phyloP scores from a whole-genome alignment of 2,797 vertebrate genomes.

The Pelochelys cantorii region DNA sequence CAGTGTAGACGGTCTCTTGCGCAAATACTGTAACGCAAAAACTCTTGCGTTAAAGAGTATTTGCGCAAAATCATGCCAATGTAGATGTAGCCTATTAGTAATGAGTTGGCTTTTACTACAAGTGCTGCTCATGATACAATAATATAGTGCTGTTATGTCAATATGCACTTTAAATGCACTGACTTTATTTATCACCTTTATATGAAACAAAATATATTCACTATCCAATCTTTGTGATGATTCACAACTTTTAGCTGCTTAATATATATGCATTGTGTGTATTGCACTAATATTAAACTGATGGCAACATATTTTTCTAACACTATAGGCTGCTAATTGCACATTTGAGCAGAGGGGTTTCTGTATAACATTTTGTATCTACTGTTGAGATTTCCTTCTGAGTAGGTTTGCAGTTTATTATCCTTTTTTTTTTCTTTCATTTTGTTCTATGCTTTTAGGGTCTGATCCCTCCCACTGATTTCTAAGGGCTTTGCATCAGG shows the following conservation, averaged over 20 bases:
- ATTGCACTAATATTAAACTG: conserved; percentile 7
- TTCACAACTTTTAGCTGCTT: conserved; percentile 10
- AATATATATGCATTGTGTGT: background rate
- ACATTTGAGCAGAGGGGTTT: background rate
- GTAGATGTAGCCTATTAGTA: too few relatives aligned
- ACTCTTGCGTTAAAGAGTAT: too few relatives aligned
- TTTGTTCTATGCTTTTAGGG: background rate
- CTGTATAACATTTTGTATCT: conserved; percentile 22
- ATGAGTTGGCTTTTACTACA: background rate
- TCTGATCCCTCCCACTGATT: background rate
- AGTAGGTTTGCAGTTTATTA: conserved; percentile 54
- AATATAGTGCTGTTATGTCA: rapidly evolving
- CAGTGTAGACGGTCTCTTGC: too few relatives aligned
- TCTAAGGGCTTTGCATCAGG: background rate
- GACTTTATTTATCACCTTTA: background rate
- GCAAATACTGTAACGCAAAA: too few relatives aligned
- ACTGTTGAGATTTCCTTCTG: conserved; percentile 35
- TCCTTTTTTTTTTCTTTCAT: conserved; percentile 5
- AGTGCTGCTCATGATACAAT: background rate
- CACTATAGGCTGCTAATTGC: conserved; percentile 37
- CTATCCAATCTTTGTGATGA: background rate
- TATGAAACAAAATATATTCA: background rate
- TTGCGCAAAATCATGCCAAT: too few relatives aligned
- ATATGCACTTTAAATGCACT: background rate
- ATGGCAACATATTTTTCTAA: conserved; percentile 1